phyloP scores from a whole-genome alignment of 2,113 vertebrate genomes.

The Mustelus asterias region DNA sequence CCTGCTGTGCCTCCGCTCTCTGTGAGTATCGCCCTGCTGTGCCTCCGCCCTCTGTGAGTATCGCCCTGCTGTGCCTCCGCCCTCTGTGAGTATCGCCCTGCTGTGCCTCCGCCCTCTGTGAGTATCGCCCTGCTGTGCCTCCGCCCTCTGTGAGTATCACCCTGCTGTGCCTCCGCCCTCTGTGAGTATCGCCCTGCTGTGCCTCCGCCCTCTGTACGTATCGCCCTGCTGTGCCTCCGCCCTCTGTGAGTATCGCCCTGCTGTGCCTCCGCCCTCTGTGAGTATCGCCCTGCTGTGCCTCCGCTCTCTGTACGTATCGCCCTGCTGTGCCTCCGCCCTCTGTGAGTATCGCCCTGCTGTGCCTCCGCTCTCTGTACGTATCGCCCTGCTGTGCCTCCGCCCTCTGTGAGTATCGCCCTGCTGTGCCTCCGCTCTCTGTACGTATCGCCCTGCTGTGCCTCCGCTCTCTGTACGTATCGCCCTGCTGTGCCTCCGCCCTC shows the following conservation, averaged over 20 bases:
- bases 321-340: background rate
- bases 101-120: no score
- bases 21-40: background rate
- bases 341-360: background rate
- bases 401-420: background rate
- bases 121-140: no score
- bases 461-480: background rate
- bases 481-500: no score
- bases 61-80: background rate
- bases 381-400: background rate
- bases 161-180: no score
- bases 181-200: no score
- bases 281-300: background rate
- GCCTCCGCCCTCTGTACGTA: background rate
- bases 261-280: background rate
- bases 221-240: background rate
- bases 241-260: no score
- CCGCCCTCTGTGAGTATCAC: background rate
- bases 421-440: no score
- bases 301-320: no score
- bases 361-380: no score
- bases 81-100: background rate
- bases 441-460: no score
- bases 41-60: no score
- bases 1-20: background rate